A percentile compares a stretch with the other conserved stretches of the same genome.
Conservation (phyloP, 2,888 invertebrate species). For the Dryomyza anilis region DNA sequence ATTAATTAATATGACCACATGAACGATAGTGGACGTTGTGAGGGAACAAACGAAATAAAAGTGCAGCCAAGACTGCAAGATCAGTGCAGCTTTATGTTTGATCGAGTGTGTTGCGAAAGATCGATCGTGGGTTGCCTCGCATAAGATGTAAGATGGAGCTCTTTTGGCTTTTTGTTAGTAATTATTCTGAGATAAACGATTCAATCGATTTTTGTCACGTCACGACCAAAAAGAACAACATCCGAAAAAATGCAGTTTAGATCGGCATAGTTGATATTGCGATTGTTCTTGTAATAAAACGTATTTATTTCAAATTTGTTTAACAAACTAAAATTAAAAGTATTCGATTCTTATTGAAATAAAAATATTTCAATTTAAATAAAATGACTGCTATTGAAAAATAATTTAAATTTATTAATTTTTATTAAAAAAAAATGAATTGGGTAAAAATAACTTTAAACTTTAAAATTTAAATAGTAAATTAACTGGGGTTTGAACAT, state of each 20-base stretch:
- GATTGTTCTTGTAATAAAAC: too few species aligned
- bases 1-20: conserved; percentile 58
- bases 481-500: too few species aligned
- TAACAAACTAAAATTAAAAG: too few species aligned
- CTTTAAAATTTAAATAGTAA: too few species aligned
- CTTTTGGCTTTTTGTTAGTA: conserved; percentile 7
- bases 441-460: conserved; percentile 7
- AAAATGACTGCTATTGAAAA: too few species aligned
- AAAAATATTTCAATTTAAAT: too few species aligned
- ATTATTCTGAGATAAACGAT: conserved; percentile 22
- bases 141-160: neutral
- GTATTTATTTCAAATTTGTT: too few species aligned
- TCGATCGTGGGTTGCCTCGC: conserved; percentile 23
- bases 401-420: too few species aligned
- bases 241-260: neutral
- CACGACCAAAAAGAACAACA: conserved; percentile 10
- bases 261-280: neutral
- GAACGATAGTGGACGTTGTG: neutral
- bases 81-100: neutral
- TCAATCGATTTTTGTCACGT: conserved; percentile 30
- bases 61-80: neutral
- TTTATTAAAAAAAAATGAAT: too few species aligned
- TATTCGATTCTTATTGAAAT: too few species aligned
- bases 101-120: conserved; percentile 17
- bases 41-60: neutral